Base-by-base conservation (phyloP, 2,797 vertebrate species). In the Carduelis carduelis region DNA sequence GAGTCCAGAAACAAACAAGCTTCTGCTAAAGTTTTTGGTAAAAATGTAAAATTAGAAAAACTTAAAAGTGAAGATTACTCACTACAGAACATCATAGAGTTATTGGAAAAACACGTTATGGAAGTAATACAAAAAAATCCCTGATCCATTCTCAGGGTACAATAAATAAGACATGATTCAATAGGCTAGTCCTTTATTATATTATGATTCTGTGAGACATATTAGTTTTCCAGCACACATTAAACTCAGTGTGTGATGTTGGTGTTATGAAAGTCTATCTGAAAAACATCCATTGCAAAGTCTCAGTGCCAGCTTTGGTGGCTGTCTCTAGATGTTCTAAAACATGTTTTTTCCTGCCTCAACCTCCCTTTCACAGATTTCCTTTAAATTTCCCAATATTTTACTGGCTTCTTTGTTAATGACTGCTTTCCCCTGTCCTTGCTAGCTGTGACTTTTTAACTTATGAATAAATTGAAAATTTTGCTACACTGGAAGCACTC, bases 111-210 rank as follows among this genome's bases (percentile, higher is more conserved):
- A 75, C 37, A 46, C 3, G 30, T 81, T 83, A 71, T 47, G n/a
- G 53, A 76, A 39, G 18, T 60, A 86, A 85, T 50, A 80, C 6
- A 75, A 88, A 82, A 81, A 65, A 77, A 76, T 32, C 75, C 37
- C 61, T n/a, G 28, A 39, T 77, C 17, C 14, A 71, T 83, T 89
- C 37, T 75, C 65, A 24, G 49, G 63, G 61, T 89, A 50, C 37
- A 94, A 86, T 81, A 96, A 93, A 85, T 93, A 94, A 91, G 84
- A 65, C 34, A 57, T 49, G 70, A 95, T 89, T 81, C 72, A 95
- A 35, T 70, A 95, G 79, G 15, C 21, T 61, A 59, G 18, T 4
- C 18, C 16, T 75, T 91, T 95, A 90, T 94, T 81, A 47, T 71
- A 37, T 94, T 91, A 90, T 44, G 57, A 65, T 61, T 77, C 69